These are phyloP conservation scores for Alcedo quadribrachys DNA, from an alignment of 2,797 vertebrate species.

Conservation along the genomic window DNA sequence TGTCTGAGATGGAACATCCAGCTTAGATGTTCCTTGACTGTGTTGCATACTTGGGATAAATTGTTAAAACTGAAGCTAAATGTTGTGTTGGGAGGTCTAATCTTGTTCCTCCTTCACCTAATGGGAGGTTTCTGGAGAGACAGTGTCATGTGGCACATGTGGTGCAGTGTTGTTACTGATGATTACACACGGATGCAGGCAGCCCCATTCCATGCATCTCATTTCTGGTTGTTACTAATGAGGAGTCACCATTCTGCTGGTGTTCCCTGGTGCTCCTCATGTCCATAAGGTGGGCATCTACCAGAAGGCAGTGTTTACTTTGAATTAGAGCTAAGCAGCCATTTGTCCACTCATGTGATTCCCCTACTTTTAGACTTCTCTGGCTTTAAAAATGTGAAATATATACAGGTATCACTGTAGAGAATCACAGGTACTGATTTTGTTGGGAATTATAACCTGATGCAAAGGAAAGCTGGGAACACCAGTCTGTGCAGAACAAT, in stretches of 20 bases:
- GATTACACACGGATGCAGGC: background rate
- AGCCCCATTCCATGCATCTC: background rate
- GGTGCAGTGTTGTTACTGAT: background rate
- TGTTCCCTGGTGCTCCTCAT: background rate
- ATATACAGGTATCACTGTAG: background rate
- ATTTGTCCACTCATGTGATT: background rate
- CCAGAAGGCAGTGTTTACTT: background rate
- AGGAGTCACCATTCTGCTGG: background rate
- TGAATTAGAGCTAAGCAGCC: background rate
- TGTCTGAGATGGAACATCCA: background rate
- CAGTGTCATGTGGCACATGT: rapidly evolving
- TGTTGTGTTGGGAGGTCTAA: background rate
- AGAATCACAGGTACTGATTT: background rate
- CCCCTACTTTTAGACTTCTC: background rate
- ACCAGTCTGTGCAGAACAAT: background rate
- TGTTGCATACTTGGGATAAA: background rate
- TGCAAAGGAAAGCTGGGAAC: background rate
- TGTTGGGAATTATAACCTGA: background rate
- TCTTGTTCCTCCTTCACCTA: background rate
- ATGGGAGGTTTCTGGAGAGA: background rate
- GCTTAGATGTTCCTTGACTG: background rate
- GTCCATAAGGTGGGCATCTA: background rate
- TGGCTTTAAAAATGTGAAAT: background rate
- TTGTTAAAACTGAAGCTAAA: background rate
- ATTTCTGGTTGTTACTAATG: background rate